A percentile compares a stretch with the other conserved stretches of the same genome.
These are phyloP conservation scores for Scaptomyza reducta DNA, from an alignment of 2,888 invertebrate species.

Conservation along the genomic window DNA sequence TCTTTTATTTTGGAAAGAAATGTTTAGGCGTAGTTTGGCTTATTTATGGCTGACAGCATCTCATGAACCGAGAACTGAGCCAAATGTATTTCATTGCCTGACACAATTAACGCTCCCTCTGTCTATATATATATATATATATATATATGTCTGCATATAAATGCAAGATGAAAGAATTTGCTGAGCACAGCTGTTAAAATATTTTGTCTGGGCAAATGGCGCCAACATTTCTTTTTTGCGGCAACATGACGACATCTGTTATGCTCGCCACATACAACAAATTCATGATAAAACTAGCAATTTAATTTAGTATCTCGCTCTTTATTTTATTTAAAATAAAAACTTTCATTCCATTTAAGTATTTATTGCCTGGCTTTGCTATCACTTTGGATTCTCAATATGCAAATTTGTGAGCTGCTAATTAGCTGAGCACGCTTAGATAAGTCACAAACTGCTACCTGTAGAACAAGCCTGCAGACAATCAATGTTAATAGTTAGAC, in stretches of 20 bases:
- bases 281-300: neutral
- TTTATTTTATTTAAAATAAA: neutral
- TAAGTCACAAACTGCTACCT: neutral
- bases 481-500: neutral
- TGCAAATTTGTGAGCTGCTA: slow-evolving; percentile 39
- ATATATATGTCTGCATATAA: slow-evolving; percentile 4
- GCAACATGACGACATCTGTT: slow-evolving; percentile 21
- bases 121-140: neutral
- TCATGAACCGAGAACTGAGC: slow-evolving; percentile 30
- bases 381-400: slow-evolving; percentile 21
- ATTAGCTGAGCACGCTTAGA: slow-evolving; percentile 28
- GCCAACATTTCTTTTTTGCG: slow-evolving; percentile 29
- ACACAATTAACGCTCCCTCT: slow-evolving; percentile 55
- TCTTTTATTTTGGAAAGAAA: slow-evolving; percentile 59
- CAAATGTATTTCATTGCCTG: slow-evolving; percentile 64
- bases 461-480: neutral
- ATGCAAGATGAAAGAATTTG: slow-evolving; percentile 46
- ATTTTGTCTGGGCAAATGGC: slow-evolving; percentile 50
- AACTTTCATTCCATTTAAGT: slow-evolving; percentile 10
- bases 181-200: slow-evolving; percentile 55
- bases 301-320: neutral
- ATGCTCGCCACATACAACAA: neutral
- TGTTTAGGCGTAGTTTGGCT: slow-evolving; percentile 62
- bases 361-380: slow-evolving; percentile 22
- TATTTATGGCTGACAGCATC: slow-evolving; percentile 68